Base-by-base conservation (phyloP, 2,888 invertebrate species). In the Sipha maydis region DNA sequence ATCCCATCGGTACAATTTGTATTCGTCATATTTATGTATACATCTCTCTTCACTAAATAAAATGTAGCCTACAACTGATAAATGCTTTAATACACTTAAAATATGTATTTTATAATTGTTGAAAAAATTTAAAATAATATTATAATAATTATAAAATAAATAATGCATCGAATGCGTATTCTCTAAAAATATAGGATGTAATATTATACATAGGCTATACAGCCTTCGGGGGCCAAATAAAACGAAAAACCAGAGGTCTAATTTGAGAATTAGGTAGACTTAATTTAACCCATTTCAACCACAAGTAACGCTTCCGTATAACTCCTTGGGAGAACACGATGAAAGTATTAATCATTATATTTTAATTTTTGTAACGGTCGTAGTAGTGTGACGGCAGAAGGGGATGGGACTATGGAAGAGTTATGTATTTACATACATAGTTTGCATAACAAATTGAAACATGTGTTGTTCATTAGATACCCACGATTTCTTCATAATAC, bases 401-500 rank as follows among this genome's bases (percentile, higher is more conserved):
- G 73, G 69, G 25, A 48, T 48, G 48, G 48, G 48, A 48, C 48
- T 48, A 14, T 9, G 69, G 25, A n/a, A 28, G 71, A 28, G 31
- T 31, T 54, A 78, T 25, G 48, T 75, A 76, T 76, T 41, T 76
- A 76, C 41, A 67, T 69, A 48, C 41, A 9, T 56, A n/a, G 82
- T 82, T 88, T 76, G 80, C 82, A 76, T 82, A 88, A 88, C 88
- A 88, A 88, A 88, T 88, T 75, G 88, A 75, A 76, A 88, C 88
- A 88, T 67, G 82, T 88, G 88, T 88, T 88, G 67, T 88, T 88
- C 88, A 76, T 88, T 88, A 88, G 31, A 38, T 41, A 21, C 69
- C 19, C 79, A 88, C 86, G 71, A 86, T 73, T 31, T n/a, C 28
- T 82, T 31, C 82, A 28, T 67, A 54, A 67, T 86, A 80, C 48